Percentiles rank a stretch among this genome's conserved stretches.
These are phyloP conservation scores for Anolis carolinensis DNA, from an alignment of 2,113 vertebrate genomes.

Conservation along the genomic window DNA sequence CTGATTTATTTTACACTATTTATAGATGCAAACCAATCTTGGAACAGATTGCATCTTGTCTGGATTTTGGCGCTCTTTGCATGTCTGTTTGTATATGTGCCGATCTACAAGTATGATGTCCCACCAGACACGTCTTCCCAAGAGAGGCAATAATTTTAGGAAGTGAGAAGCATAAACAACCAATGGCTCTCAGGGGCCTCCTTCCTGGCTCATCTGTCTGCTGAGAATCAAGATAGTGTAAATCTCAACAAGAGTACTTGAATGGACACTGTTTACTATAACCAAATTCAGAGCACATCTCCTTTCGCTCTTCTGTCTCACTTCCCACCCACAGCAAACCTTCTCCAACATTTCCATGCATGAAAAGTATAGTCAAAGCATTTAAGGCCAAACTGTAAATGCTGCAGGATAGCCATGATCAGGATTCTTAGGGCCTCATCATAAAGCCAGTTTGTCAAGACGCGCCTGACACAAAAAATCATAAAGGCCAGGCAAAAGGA, in stretches of 20 bases:
- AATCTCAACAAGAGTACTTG: not conserved
- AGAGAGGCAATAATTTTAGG: constrained; percentile 32
- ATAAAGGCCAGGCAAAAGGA: no score
- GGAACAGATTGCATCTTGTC: no score
- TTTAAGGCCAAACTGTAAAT: no score
- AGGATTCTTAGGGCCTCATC: no score
- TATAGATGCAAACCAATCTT: not conserved
- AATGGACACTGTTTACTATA: not conserved
- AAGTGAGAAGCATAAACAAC: constrained; percentile 44
- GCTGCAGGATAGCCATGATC: no score
- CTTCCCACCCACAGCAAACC: not conserved
- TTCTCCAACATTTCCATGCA: not conserved
- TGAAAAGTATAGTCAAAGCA: not conserved
- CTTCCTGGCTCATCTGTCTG: not conserved
- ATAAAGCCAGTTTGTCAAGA: no score
- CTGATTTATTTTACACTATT: not conserved
- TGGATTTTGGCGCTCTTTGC: not conserved
- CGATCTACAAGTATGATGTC: not conserved
- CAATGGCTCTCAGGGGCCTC: constrained; percentile 58
- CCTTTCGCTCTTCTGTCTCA: not conserved
- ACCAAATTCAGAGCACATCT: not conserved
- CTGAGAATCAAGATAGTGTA: not conserved
- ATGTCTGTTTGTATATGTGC: not conserved
- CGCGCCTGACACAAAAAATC: no score
- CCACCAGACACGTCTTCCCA: constrained; percentile 15